Percentiles rank a stretch among this genome's conserved stretches.
These are phyloP conservation scores for Dasysyrphus albostriatus DNA, from an alignment of 2,888 invertebrate species.

Conservation along the genomic window DNA sequence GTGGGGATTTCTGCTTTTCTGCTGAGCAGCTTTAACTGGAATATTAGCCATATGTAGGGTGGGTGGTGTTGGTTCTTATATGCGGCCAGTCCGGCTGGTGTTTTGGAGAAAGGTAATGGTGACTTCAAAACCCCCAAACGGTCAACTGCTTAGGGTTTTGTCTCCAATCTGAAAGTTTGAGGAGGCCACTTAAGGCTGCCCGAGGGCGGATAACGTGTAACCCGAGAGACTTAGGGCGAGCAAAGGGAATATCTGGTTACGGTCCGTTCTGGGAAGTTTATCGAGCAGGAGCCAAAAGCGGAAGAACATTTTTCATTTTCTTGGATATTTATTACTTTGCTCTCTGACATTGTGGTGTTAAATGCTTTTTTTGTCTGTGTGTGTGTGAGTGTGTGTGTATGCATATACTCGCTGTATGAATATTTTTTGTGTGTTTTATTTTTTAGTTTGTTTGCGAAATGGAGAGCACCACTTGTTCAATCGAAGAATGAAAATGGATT, in stretches of 20 bases:
- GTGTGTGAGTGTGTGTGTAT: conserved; percentile 15
- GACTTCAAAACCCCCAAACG: conserved; percentile 28
- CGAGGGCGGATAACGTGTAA: conserved; percentile 57
- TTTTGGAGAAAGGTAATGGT: neutral
- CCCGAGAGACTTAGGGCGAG: conserved; percentile 38
- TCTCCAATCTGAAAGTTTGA: conserved; percentile 57
- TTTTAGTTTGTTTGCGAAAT: conserved; percentile 23
- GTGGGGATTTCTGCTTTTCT: conserved; percentile 3
- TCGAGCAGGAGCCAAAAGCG: conserved; percentile 66
- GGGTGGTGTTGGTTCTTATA: neutral
- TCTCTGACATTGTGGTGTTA: conserved; percentile 75
- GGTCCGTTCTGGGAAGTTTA: conserved; percentile 56
- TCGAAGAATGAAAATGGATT: conserved; percentile 55
- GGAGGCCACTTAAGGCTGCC: conserved; percentile 67
- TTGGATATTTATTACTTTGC: conserved; percentile 75
- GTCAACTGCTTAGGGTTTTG: conserved; percentile 69
- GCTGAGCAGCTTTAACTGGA: neutral
- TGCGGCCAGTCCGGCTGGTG: no score
- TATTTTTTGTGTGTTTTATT: conserved; percentile 31
- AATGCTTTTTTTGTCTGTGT: conserved; percentile 61
- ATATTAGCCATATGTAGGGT: conserved; percentile 46
- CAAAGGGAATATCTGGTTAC: conserved; percentile 49
- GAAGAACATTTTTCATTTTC: conserved; percentile 76
- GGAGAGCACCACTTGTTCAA: conserved; percentile 59
- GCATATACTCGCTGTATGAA: conserved; percentile 15